Conservation (phyloP, 2,113 vertebrate species). For the Bettongia penicillata region DNA sequence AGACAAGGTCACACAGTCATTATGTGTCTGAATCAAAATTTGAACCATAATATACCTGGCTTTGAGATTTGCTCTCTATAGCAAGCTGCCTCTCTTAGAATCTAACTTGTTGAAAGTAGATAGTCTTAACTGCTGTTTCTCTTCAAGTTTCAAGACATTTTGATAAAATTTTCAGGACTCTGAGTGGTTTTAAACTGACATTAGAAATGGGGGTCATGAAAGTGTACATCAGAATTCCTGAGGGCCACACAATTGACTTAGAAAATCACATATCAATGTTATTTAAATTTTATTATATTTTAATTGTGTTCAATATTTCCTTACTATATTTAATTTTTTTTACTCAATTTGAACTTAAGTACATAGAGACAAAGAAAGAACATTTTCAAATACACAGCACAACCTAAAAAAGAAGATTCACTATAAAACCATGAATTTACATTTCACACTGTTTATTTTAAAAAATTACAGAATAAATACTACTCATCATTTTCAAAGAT, state of each 20-base stretch:
- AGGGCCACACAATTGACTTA: no score
- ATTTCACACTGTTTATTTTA: no score
- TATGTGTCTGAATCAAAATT: background rate
- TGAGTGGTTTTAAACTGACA: background rate
- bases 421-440: no score
- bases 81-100: background rate
- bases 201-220: background rate
- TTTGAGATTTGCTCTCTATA: background rate
- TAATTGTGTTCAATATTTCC: background rate
- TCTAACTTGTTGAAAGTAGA: background rate
- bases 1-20: fast-evolving
- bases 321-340: background rate
- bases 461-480: no score
- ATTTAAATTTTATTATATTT: no score
- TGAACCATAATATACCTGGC: background rate
- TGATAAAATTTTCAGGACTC: background rate
- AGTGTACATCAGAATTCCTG: no score
- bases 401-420: no score
- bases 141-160: background rate
- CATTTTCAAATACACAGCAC: no score
- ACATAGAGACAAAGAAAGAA: no score
- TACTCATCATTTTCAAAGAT: no score
- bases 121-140: background rate
- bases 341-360: no score
- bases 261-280: no score